Evolutionary conservation across 1,140 invertebrate species (phyloP), one percentile per base, ranked within the genome.

Genomic region (Dreissena rostriformis): DNA sequence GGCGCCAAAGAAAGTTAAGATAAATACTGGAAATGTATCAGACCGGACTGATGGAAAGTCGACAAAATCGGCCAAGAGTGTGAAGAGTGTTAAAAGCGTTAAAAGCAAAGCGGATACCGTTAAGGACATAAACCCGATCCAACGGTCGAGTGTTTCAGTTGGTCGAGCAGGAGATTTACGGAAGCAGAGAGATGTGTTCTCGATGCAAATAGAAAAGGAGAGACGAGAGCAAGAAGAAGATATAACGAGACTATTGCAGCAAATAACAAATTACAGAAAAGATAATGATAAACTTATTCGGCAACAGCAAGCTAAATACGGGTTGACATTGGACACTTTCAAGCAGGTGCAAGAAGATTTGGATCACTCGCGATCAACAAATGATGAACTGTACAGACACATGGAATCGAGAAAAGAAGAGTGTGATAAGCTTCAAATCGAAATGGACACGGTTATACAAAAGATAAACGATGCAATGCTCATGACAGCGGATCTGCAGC

Each of bases 351-450:
- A 57, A 55, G 24, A 67, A 12, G 80, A 82, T 15, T 65, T 82
- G 5, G 71, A 82, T 1, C 29, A 26, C 5, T 28, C 71, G 17
- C 26, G 72, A 66, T 7, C 49, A n/a, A 73, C 72, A 17, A 82
- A 82, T 67, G 80, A 82, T 66, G 63, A 28, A 6, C 39, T 82
- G 24, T 82, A 55, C 39, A 70, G 51, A 24, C 71, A 82, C 24
- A 71, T 82, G 14, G 80, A 82, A 68, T n/a, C 55, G 53, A 73
- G 80, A n/a, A 82, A 82, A 66, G 71, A 74, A 67, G 80, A 82
- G 57, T 82, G 80, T 57, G 80, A 75, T 22, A 82, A 82, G 68
- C 72, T 82, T 7, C 80, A 82, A 28, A 12, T n/a, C 8, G 63
- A 52, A 10, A 74, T 82, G 72, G 80, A 82, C 29, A 22, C 12